Evolutionary conservation across 2,888 invertebrate species (phyloP).

Genomic region (Apodemia mormo): DNA sequence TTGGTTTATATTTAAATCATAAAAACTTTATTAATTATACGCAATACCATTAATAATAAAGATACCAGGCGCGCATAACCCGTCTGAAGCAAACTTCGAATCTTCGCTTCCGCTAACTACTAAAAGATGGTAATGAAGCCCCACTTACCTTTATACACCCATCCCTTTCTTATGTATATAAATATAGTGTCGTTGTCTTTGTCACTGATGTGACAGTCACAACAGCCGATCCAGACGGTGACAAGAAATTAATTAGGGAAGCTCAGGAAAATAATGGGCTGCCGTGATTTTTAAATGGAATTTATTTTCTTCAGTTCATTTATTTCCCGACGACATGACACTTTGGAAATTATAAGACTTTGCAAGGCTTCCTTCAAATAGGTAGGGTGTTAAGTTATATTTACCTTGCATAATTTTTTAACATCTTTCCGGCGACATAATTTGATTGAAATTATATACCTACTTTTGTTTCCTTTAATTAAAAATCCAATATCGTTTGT

Average conservation of each 20-base stretch:
- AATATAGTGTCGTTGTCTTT: slow-evolving; percentile 42
- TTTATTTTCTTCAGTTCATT: slow-evolving; percentile 80
- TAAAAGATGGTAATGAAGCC: slow-evolving; percentile 77
- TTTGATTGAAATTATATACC: slow-evolving; percentile 19
- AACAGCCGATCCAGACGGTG: slow-evolving; percentile 75
- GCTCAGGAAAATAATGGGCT: slow-evolving; percentile 76
- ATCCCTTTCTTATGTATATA: slow-evolving; percentile 45
- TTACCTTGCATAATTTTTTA: slow-evolving; percentile 48
- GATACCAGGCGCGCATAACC: slow-evolving; percentile 64
- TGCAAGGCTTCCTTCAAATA: slow-evolving; percentile 55
- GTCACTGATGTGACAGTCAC: slow-evolving; percentile 71
- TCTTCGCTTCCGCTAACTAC: slow-evolving; percentile 71
- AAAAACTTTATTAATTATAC: slow-evolving; percentile 44
- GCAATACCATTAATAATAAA: slow-evolving; percentile 66
- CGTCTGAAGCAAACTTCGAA: slow-evolving; percentile 67
- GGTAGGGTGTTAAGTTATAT: slow-evolving; percentile 47
- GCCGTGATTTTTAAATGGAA: slow-evolving; percentile 81
- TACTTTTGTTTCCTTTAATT: slow-evolving; percentile 11
- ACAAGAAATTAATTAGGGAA: slow-evolving; percentile 81
- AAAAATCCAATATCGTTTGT: neutral
- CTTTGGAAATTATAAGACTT: slow-evolving; percentile 78
- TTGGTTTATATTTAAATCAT: no score
- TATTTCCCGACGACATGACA: slow-evolving; percentile 77
- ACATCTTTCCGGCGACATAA: slow-evolving; percentile 34
- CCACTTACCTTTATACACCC: slow-evolving; percentile 61